phyloP scores from a whole-genome alignment of 2,888 invertebrate genomes.

The Erpobdella octoculata region DNA sequence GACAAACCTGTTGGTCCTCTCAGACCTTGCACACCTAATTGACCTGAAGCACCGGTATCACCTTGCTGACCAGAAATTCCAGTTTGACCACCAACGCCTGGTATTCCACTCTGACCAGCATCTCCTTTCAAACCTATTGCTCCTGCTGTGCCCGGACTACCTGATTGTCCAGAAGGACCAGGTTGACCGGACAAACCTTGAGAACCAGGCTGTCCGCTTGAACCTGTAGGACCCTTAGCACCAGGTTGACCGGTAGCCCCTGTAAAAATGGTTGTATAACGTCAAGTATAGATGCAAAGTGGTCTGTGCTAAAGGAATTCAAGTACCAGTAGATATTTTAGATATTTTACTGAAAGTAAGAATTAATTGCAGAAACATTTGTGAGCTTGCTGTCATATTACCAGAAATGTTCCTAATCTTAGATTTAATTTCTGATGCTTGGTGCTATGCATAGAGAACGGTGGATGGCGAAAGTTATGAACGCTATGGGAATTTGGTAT shows the following conservation, averaged over 20 bases:
- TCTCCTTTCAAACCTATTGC: constrained; percentile 28
- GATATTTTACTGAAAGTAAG: no score
- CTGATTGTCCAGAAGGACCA: constrained; percentile 31
- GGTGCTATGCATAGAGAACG: no score
- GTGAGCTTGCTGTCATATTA: no score
- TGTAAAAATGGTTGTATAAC: not conserved
- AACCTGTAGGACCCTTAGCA: not conserved
- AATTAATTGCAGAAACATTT: no score
- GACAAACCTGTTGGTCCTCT: constrained; percentile 30
- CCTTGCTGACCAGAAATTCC: constrained; percentile 32
- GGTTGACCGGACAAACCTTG: constrained; percentile 17
- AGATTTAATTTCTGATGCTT: no score
- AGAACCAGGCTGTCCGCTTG: constrained; percentile 10
- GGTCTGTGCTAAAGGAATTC: no score
- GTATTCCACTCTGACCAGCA: constrained; percentile 30
- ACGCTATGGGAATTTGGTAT: no score
- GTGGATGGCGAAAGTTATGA: no score
- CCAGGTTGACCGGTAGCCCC: not conserved
- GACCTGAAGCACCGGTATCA: constrained; percentile 28
- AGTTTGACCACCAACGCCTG: constrained; percentile 31
- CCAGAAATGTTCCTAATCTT: no score
- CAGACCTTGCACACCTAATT: constrained; percentile 29
- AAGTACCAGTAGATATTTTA: no score
- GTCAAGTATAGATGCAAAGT: not conserved
- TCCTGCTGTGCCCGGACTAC: constrained; percentile 23